Base-by-base conservation (phyloP, 2,113 vertebrate species). In the Chloropsis cyanopogon region DNA sequence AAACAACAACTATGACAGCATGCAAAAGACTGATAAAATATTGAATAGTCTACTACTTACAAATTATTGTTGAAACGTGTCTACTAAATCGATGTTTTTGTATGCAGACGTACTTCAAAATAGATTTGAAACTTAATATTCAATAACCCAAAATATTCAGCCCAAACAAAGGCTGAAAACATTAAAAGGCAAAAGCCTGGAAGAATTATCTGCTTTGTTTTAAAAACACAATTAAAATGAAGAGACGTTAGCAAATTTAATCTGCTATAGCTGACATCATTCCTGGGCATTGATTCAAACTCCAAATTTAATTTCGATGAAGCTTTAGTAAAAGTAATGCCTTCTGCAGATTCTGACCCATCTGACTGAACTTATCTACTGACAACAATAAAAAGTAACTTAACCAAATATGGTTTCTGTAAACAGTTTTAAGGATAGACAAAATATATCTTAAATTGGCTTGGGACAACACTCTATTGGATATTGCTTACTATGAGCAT, bases 251-350 rank as follows among this genome's bases (percentile, higher is more conserved):
- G 91, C 53, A 95, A 96, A 96, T n/a, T 63, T 92, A 91, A 93
- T 97, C 84, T 95, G 77, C 88, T 96, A 81, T 73, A 92, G 83
- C 77, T 98, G 93, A 96, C 83, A 95, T 97, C 90, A 96, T 88
- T 96, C 75, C 94, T 93, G 92, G 85, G 95, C 94, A 94, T 35
- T 5, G 37, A 92, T 80, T 97, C 92, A 97, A 95, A 92, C 68
- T 91, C 86, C 87, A 96, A 97, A 95, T 96, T 97, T 96, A 95
- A 97, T 97, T 97, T 96, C 63, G 25, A 78, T 83, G 76, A 66
- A 96, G 93, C 72, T 90, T 92, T 80, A 89, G 13, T 80, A 90
- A 91, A 92, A 93, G 88, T 89, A 96, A 97, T 96, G 87, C 59
- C 81, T 97, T 90, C 78, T 86, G 81, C 95, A 92, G 90, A 89